Evolutionary conservation across 1,140 invertebrate species (phyloP), one percentile per base, ranked within the genome.

Genomic region (Zaprionus lachaisei): DNA sequence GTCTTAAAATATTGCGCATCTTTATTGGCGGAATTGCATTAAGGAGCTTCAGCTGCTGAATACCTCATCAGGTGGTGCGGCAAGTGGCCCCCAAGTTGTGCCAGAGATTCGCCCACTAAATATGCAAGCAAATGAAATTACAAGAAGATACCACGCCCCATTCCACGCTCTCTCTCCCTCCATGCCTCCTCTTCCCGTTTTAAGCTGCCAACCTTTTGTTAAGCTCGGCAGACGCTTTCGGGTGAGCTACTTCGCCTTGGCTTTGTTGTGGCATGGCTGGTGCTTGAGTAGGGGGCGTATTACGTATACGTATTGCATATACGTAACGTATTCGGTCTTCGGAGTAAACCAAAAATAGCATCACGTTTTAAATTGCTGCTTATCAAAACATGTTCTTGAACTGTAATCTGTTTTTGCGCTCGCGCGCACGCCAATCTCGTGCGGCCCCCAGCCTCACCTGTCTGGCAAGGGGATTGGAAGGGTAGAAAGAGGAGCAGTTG

Each of bases 351-450:
- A 89, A 91, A 89, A 90, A 90, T 90, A 91, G 86, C 86, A 90
- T 91, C 85, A 90, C 85, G 85, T 90, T 90, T 90, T 90, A 90
- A 90, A 90, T 90, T 90, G 85, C 86, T 90, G 85, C 85, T 90
- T 90, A 90, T 90, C 85, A 90, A 90, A 90, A 90, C 85, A 90
- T 90, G 85, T 90, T 79, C 86, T 73, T 77, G 71, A 90, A 82
- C 86, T 90, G 85, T 90, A 90, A 90, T 90, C 85, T 90, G 81
- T 89, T 89, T 89, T 85, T 77, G 76, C 76, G 83, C 76, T 90
- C 76, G 79, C 76, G 56, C 77, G 65, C 72, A 71, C 67, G 61
- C 72, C 68, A 72, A 76, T 70, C 76, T 47, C n/a, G 20, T 15
- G 11, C 71, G 62, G 24, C 60, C 44, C 51, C 51, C 51, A 20